A percentile compares a stretch with the other conserved stretches of the same genome.
phyloP scores from a whole-genome alignment of 2,113 vertebrate species.

The Alouatta palliata region DNA sequence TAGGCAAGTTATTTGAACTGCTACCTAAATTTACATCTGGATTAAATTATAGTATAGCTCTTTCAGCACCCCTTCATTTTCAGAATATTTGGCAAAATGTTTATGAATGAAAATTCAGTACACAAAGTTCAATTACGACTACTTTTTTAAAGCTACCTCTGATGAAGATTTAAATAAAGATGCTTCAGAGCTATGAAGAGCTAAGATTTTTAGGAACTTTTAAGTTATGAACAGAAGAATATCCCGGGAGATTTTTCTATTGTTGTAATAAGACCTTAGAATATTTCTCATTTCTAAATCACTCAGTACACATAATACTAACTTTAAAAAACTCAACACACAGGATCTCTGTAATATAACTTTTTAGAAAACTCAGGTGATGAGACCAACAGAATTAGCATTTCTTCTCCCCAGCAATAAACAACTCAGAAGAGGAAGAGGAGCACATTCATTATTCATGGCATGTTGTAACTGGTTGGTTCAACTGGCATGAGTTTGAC shows the following conservation, averaged over 20 bases:
- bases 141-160: background rate
- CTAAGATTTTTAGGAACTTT: background rate
- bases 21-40: background rate
- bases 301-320: background rate
- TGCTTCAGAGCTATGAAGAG: background rate
- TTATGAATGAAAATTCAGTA: background rate
- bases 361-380: conserved; percentile 37
- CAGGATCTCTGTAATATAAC: background rate
- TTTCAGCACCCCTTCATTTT: background rate
- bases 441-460: background rate
- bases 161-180: background rate
- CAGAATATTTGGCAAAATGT: conserved; percentile 23
- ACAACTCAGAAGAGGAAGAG: background rate
- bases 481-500: background rate
- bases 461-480: background rate
- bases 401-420: background rate
- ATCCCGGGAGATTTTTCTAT: background rate
- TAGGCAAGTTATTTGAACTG: background rate
- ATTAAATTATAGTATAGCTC: background rate
- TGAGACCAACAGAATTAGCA: background rate
- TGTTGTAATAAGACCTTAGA: background rate
- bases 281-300: conserved; percentile 32
- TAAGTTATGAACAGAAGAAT: background rate
- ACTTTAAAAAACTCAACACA: background rate
- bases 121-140: background rate